phyloP scores from a whole-genome alignment of 2,113 vertebrate genomes.

The Glaucidium brasilianum region DNA sequence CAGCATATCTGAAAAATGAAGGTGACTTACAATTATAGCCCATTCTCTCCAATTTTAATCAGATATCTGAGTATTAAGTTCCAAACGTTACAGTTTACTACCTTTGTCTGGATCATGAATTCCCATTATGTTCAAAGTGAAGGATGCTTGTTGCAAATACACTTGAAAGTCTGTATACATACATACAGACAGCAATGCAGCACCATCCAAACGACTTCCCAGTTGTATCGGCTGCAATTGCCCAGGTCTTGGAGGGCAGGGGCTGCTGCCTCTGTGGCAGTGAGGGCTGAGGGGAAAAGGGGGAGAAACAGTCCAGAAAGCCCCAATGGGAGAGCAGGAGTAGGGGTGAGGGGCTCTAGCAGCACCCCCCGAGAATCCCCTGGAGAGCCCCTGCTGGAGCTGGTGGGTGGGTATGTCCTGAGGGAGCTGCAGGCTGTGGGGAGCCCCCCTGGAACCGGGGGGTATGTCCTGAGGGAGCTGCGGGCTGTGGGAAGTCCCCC shows the following conservation, averaged over 20 bases:
- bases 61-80: background rate
- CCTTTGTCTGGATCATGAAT: background rate
- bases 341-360: background rate
- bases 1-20: constrained; percentile 8
- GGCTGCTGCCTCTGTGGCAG: background rate
- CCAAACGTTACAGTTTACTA: background rate
- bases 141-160: background rate
- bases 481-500: background rate
- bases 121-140: background rate
- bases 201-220: background rate
- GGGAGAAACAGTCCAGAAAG: background rate
- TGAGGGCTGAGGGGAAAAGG: rapidly evolving
- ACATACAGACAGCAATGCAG: background rate
- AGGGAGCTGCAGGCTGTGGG: no score
- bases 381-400: background rate
- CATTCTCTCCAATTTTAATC: background rate
- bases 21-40: background rate
- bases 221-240: rapidly evolving
- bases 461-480: no score
- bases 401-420: no score
- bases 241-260: background rate
- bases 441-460: no score
- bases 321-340: rapidly evolving
- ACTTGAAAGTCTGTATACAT: rapidly evolving
- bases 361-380: no score